Conservation (phyloP, 2,113 vertebrate genomes). For the Sorex araneus region DNA sequence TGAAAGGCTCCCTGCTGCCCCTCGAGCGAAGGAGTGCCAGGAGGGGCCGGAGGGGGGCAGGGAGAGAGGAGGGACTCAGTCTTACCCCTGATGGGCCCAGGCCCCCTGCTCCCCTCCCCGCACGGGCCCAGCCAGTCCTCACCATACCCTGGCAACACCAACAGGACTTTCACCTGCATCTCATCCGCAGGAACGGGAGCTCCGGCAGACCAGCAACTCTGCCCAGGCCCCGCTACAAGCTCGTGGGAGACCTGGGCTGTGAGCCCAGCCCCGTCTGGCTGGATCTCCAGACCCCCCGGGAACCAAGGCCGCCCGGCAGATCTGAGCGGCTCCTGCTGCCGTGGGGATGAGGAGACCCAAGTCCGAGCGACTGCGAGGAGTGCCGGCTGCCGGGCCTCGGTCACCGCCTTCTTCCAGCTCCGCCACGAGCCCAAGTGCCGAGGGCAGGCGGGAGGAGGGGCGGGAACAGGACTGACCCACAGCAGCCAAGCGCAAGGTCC, state of each 20-base stretch:
- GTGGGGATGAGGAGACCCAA: neutral
- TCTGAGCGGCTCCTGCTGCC: neutral
- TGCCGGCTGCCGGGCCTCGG: constrained; percentile 57
- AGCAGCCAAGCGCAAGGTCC: neutral
- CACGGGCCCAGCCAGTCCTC: neutral
- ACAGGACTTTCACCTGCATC: neutral
- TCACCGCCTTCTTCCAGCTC: neutral
- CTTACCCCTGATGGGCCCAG: neutral
- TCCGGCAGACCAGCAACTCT: neutral
- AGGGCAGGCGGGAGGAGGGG: constrained; percentile 6
- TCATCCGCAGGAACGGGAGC: constrained; percentile 13
- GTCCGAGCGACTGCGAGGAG: neutral
- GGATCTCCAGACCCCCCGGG: neutral
- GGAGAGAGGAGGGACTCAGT: neutral
- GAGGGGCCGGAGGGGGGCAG: neutral
- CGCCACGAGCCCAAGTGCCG: neutral
- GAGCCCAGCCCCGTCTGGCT: neutral
- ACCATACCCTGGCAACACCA: neutral
- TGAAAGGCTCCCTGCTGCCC: neutral
- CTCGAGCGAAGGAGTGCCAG: constrained; percentile 15
- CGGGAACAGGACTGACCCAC: neutral
- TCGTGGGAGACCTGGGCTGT: neutral
- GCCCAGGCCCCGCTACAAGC: neutral
- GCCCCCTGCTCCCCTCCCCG: neutral
- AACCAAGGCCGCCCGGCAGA: neutral